Evolutionary conservation across 2,797 vertebrate genomes (phyloP), one percentile per base, ranked within the genome.

Genomic region (Acestrorhynchus altus): DNA sequence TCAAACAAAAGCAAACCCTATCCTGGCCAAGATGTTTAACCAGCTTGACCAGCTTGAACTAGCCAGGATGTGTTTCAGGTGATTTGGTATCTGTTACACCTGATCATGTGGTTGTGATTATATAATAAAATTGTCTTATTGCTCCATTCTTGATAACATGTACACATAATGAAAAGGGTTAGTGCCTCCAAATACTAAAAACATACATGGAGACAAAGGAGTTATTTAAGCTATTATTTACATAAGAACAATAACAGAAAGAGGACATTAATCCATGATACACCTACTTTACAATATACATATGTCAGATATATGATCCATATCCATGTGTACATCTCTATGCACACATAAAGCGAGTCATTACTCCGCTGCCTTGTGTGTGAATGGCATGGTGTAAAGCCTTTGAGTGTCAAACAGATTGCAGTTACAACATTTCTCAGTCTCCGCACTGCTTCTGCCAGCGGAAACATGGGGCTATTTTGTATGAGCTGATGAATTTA

Each of bases 321-420:
- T 77, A 56, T 77, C 56, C 35, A 56, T 81, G 82, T 52, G 81
- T 79, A 77, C 83, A 77, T 73, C 85, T 56, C 60, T 47, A 54
- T 40, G 71, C 49, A 47, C 16, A 26, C 68, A 72, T 78, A 56
- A 72, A 78, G 44, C 3, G 60, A 72, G 61, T 72, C 76, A 78
- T 78, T 78, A 78, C 69, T 84, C 44, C 72, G 77, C 77, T 80
- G 80, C 86, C 76, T 77, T 87, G 81, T 40, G 28, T 61, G 61
- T 49, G 44, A 40, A 77, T 57, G 80, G 46, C 60, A 22, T 18
- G 3, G 59, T 28, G 88, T 86, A 91, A 92, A 92, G 89, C 90
- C 87, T 88, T 84, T 92, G 89, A 92, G 91, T 92, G 90, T 89
- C 89, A 90, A 91, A 88, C 89, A 91, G 85, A 86, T 84, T 90